phyloP scores from a whole-genome alignment of 2,888 invertebrate genomes.

The Terebella lapidaria region DNA sequence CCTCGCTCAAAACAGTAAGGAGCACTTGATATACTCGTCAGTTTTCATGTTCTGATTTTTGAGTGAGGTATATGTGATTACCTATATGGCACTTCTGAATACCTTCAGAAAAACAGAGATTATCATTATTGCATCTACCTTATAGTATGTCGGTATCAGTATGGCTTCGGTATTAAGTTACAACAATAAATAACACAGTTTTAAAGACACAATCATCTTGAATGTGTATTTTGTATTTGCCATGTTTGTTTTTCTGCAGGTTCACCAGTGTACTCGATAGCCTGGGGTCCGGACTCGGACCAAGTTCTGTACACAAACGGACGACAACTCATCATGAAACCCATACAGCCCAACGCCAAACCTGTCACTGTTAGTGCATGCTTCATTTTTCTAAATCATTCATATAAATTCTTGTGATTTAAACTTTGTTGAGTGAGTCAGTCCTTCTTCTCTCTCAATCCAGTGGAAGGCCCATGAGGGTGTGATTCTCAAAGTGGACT shows the following conservation, averaged over 20 bases:
- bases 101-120: too few species aligned
- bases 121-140: too few species aligned
- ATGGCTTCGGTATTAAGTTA: too few species aligned
- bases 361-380: slow-evolving; percentile 53
- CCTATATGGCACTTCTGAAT: too few species aligned
- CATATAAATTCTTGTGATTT: background rate
- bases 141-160: too few species aligned
- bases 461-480: slow-evolving; percentile 97
- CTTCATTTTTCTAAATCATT: too few species aligned
- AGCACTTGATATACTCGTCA: background rate
- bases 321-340: slow-evolving; percentile 60
- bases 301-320: slow-evolving; percentile 60
- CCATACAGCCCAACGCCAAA: slow-evolving; percentile 59
- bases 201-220: too few species aligned
- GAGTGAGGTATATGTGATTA: too few species aligned
- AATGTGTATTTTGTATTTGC: too few species aligned
- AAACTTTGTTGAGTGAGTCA: too few species aligned
- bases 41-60: too few species aligned
- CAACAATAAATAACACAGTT: too few species aligned
- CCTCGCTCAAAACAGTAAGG: slow-evolving; percentile 71
- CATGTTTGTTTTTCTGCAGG: slow-evolving; percentile 38
- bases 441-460: slow-evolving; percentile 15
- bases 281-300: slow-evolving; percentile 66
- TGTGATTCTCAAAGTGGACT: slow-evolving; percentile 68
- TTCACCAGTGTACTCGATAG: slow-evolving; percentile 74